Evolutionary conservation across 2,113 vertebrate genomes (phyloP).

Genomic region (Amphiprion percula): DNA sequence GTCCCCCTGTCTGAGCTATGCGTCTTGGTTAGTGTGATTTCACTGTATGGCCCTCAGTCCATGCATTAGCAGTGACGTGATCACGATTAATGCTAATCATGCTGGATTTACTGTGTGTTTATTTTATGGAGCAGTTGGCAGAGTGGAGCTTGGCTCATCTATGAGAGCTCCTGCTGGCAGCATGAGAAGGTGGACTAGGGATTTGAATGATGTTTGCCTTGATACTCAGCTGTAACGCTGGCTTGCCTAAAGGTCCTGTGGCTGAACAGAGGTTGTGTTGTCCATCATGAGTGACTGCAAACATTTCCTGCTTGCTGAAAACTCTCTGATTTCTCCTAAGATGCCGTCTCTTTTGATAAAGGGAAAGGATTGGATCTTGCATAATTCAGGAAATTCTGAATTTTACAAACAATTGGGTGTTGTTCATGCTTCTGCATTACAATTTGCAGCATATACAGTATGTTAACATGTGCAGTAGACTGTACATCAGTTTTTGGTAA

Average conservation of each 20-base stretch:
- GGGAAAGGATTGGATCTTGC: constrained; percentile 1
- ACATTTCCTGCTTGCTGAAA: constrained; percentile 62
- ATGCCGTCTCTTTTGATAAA: constrained; percentile 55
- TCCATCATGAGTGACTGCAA: constrained; percentile 66
- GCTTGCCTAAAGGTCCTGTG: constrained; percentile 40
- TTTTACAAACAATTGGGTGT: constrained; percentile 10
- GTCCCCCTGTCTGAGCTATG: constrained; percentile 38
- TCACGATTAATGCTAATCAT: constrained; percentile 82
- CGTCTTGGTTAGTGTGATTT: constrained; percentile 60
- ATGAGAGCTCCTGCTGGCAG: constrained; percentile 71
- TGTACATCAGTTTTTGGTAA: constrained; percentile 5
- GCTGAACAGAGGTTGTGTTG: constrained; percentile 71
- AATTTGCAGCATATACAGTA: not conserved
- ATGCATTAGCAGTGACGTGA: constrained; percentile 77
- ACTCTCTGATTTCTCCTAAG: constrained; percentile 45
- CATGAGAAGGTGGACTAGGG: constrained; percentile 48
- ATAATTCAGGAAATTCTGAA: constrained; percentile 12
- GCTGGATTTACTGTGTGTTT: constrained; percentile 82
- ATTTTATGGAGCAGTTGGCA: constrained; percentile 80
- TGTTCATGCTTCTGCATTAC: not conserved
- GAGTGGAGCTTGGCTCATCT: constrained; percentile 46
- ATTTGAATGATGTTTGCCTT: constrained; percentile 69
- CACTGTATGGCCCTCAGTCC: constrained; percentile 62
- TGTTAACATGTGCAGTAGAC: not conserved
- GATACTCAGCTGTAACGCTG: constrained; percentile 55